Evolutionary conservation across 2,888 invertebrate genomes (phyloP), one percentile per base, ranked within the genome.

Genomic region (Melieria picta): DNA sequence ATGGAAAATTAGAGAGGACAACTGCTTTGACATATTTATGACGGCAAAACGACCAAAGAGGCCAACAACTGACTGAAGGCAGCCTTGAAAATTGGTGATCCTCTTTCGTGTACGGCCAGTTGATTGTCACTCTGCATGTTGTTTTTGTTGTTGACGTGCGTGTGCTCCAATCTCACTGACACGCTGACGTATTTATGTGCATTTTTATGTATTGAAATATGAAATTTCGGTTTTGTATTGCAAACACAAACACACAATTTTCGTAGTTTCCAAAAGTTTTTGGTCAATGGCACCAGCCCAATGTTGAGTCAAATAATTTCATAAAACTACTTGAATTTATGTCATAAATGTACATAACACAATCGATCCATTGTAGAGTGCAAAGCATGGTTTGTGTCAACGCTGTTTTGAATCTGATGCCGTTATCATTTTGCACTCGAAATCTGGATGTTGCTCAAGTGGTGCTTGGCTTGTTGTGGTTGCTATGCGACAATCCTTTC

Each of bases 171-270:
- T 72, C 73, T 72, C 71, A 73, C 30, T 75, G 69, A 70, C 71
- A 74, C 55, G 76, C 52, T 75, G 76, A 76, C 65, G 72, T 76
- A 76, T 75, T 76, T 76, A 76, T 76, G 70, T 7, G 47, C 57
- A 62, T 62, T 42, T 55, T 30, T 16, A 55, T n/a, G 65, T 61
- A 52, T 70, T 69, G 57, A 71, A 64, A 68, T 73, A 62, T 65
- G 5, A 61, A 69, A 45, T 73, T 75, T 69, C 43, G 71, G 74
- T 74, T 72, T 72, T 68, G 48, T 62, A 70, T 74, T 74, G 63
- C 74, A 74, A 72, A 64, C 50, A 58, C 50, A 71, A 73, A 65
- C 57, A 64, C 60, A 13, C 16, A 3, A 30, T 52, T 52, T 52
- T 52, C 13, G 13, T n/a, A n/a, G 13, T 7, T 52, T 52, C 13